A percentile compares a stretch with the other conserved stretches of the same genome.
Conservation (phyloP, 2,888 invertebrate genomes). For the Tryphoninae sp. region DNA sequence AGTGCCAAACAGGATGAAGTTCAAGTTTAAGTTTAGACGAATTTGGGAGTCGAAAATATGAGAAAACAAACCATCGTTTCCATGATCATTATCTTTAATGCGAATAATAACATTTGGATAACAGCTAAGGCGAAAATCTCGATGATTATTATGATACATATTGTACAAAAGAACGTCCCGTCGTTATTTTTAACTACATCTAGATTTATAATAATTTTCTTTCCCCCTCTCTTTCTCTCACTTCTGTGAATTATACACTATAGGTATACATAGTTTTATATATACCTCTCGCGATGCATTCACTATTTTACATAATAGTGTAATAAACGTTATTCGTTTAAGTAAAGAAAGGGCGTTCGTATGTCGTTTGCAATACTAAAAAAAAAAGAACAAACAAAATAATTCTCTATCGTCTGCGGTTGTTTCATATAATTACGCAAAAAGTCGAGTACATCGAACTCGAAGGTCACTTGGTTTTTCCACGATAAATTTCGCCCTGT, state of each 20-base stretch:
- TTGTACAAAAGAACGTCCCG: slow-evolving; percentile 76
- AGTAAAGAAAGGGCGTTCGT: slow-evolving; percentile 52
- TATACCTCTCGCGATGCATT: slow-evolving; percentile 45
- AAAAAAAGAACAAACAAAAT: slow-evolving; percentile 27
- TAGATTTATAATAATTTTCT: slow-evolving; percentile 31
- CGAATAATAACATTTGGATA: slow-evolving; percentile 69
- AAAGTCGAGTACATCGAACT: slow-evolving; percentile 51
- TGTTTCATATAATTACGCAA: slow-evolving; percentile 30
- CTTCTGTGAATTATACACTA: slow-evolving; percentile 18
- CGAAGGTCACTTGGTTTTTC: slow-evolving; percentile 60
- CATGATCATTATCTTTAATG: slow-evolving; percentile 60
- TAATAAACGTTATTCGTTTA: slow-evolving; percentile 55
- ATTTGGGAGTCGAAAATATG: background rate
- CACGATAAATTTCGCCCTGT: slow-evolving; percentile 41
- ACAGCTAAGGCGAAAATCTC: slow-evolving; percentile 70
- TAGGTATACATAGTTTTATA: slow-evolving; percentile 31
- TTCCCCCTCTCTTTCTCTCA: slow-evolving; percentile 12
- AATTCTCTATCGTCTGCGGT: slow-evolving; percentile 11
- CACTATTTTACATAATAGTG: slow-evolving; percentile 24
- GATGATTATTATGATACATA: slow-evolving; percentile 73
- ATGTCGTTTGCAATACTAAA: slow-evolving; percentile 35
- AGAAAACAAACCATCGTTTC: background rate
- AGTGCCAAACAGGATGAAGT: too few species aligned
- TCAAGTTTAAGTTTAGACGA: background rate
- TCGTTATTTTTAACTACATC: slow-evolving; percentile 68